A percentile compares a stretch with the other conserved stretches of the same genome.
Evolutionary conservation across 2,797 vertebrate species (phyloP).

Genomic region (Centroberyx gerrardi): DNA sequence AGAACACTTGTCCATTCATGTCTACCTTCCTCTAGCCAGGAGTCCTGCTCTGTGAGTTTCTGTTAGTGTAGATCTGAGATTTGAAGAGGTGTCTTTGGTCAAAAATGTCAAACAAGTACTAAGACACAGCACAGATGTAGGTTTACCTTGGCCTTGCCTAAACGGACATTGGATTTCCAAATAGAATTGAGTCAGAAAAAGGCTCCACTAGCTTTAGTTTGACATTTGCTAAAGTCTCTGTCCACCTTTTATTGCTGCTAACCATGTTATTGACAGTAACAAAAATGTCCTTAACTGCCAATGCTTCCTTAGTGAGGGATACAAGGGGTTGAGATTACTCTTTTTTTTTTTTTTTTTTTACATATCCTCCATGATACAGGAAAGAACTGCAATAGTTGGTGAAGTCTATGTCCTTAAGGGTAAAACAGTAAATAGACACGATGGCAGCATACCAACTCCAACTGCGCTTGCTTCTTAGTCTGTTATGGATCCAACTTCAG

Average conservation of each 20-base stretch:
- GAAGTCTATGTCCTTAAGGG: conserved; percentile 23
- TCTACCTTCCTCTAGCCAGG: background rate
- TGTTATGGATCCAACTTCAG: background rate
- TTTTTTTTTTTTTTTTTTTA: conserved; percentile 8
- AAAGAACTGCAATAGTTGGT: conserved; percentile 30
- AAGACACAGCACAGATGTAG: background rate
- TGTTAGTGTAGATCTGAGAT: background rate
- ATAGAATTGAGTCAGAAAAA: background rate
- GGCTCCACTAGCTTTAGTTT: background rate
- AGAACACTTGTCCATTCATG: background rate
- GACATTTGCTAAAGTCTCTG: background rate
- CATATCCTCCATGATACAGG: background rate
- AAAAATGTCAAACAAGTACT: background rate
- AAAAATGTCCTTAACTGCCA: background rate
- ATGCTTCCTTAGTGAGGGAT: background rate
- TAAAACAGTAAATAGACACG: conserved; percentile 60
- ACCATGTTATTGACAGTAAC: background rate
- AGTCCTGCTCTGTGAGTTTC: background rate
- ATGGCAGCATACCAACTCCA: conserved; percentile 51
- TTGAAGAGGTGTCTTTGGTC: background rate
- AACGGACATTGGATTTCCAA: background rate
- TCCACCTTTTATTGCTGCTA: background rate
- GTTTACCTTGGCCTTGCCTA: background rate
- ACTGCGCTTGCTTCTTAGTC: conserved; percentile 30
- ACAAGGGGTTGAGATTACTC: background rate